These are phyloP conservation scores for Chymomyza procnemis DNA, from an alignment of 2,888 invertebrate genomes.

Conservation along the genomic window DNA sequence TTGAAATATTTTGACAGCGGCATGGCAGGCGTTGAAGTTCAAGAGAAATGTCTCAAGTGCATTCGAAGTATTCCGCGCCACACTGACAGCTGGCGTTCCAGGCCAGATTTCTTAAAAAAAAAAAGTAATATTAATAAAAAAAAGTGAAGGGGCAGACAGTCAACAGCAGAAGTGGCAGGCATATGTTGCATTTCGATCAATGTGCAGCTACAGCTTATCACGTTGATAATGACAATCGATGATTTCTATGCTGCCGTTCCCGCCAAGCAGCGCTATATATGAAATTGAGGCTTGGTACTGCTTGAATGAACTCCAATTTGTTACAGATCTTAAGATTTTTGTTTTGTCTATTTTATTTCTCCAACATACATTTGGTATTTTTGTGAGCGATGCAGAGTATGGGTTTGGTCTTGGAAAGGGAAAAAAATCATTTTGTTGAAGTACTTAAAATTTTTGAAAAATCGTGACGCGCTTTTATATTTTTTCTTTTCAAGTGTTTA, in stretches of 20 bases:
- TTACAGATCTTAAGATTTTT: constrained; percentile 53
- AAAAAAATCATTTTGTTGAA: constrained; percentile 24
- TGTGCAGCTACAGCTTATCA: constrained; percentile 33
- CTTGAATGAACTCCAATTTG: constrained; percentile 55
- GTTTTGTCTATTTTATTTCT: constrained; percentile 46
- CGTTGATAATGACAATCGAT: constrained; percentile 57
- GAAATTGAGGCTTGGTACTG: constrained; percentile 37
- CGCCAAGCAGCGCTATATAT: not conserved
- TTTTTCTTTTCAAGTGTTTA: constrained; percentile 50
- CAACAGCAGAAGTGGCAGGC: not conserved
- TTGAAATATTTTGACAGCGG: constrained; percentile 72
- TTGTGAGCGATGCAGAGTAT: constrained; percentile 33
- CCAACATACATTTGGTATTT: constrained; percentile 42
- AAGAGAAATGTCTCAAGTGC: constrained; percentile 73
- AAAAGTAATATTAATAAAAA: not conserved
- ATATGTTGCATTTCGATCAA: constrained; percentile 22
- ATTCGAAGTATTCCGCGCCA: constrained; percentile 61
- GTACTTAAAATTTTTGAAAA: constrained; percentile 45
- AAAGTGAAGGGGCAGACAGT: constrained; percentile 3
- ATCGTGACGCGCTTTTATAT: constrained; percentile 59
- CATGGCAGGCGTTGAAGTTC: constrained; percentile 71
- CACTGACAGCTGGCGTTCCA: constrained; percentile 54
- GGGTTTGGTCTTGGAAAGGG: not conserved
- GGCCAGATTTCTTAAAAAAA: not conserved
- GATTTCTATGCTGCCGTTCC: constrained; percentile 12